phyloP scores from a whole-genome alignment of 2,113 vertebrate species.

The Nycticorax nycticorax region DNA sequence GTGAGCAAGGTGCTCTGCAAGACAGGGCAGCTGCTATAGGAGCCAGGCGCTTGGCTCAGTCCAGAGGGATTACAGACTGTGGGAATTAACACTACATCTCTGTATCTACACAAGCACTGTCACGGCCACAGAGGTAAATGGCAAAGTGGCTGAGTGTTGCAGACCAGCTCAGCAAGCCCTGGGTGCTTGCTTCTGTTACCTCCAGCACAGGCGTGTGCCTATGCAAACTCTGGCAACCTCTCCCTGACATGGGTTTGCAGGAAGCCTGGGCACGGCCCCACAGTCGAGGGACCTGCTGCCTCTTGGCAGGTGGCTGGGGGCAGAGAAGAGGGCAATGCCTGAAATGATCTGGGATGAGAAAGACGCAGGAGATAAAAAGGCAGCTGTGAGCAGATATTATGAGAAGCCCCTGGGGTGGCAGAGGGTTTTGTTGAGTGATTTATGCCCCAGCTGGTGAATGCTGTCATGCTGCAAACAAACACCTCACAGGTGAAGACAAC shows the following conservation, averaged over 20 bases:
- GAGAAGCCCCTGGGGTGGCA: not conserved
- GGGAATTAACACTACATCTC: not conserved
- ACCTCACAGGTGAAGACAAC: not conserved
- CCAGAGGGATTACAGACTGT: not conserved
- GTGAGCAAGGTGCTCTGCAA: not conserved
- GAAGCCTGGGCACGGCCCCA: not conserved
- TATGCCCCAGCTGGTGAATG: not conserved
- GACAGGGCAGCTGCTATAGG: not conserved
- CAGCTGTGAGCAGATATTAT: not conserved
- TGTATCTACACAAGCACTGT: not conserved
- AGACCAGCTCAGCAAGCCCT: not conserved
- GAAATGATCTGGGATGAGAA: not conserved
- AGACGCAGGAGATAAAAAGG: not conserved
- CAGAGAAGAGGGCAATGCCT: not conserved
- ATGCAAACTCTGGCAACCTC: not conserved
- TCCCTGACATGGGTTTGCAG: not conserved
- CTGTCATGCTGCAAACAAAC: not conserved
- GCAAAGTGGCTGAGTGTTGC: not conserved
- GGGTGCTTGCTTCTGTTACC: not conserved
- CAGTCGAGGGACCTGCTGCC: accelerated
- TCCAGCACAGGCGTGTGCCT: not conserved
- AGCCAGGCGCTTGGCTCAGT: accelerated
- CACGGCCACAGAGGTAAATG: not conserved
- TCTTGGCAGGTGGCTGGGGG: not conserved
- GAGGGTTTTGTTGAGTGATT: not conserved